Base-by-base conservation (phyloP, 2,797 vertebrate genomes). In the Balearica regulorum region DNA sequence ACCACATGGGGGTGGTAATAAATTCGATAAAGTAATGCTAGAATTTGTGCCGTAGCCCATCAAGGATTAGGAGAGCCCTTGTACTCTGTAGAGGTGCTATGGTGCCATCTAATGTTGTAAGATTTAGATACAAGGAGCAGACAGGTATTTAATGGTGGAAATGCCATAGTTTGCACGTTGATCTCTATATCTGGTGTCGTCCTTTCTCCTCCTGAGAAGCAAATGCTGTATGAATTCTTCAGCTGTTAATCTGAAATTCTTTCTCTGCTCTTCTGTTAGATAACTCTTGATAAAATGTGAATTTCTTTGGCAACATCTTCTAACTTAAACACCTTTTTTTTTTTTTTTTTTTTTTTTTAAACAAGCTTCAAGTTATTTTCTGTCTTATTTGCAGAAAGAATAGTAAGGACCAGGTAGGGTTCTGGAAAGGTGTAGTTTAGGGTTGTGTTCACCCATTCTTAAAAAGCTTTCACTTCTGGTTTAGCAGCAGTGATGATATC, bases 91-190 rank as follows among this genome's bases (percentile, higher is more conserved):
- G 70, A 91, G 88, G 79, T 25, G 72, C 7, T 54, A 6, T 94
- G 91, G 84, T 97, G 94, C 95, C 94, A 94, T 73, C 97, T 97
- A 94, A 72, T 17, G 97, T 77, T 51, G 24, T 7, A 14, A 61
- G 51, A 1, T 37, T 41, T 39, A 69, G 82, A 24, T 61, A 20
- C 85, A 94, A 65, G 16, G 20, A 37, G 33, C 37, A 58, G 39
- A 2, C 29, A 4, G 53, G 46, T n/a, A 8, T 5, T 13, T 26
- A 4, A 8, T 7, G 10, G 21, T 29, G 19, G 26, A 49, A 41
- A 21, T 35, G 37, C 11, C n/a, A 3, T 13, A 2, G 13, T 8
- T 61, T 33, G 33, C 9, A 1, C 9, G 8, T 48, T 29, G 14
- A 53, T 68, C 49, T 68, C 26, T 21, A 7, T 33, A 76, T 22